phyloP scores from a whole-genome alignment of 2,888 invertebrate species.

The Dilophus febrilis region DNA sequence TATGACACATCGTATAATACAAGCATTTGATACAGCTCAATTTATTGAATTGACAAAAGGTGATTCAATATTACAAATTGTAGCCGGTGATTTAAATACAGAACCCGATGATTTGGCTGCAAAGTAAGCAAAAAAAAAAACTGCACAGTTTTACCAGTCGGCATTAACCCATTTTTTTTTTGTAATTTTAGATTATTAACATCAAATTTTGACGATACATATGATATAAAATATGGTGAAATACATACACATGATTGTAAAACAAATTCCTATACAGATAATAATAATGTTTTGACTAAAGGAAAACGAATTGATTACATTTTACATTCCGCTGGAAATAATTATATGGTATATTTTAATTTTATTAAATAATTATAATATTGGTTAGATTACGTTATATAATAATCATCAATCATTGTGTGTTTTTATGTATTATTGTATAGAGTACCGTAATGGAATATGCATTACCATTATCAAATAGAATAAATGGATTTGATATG shows the following conservation, averaged over 20 bases:
- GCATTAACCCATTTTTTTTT: neutral
- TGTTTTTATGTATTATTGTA: conserved; percentile 18
- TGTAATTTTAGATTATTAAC: conserved; percentile 31
- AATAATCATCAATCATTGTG: neutral
- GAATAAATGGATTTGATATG: conserved; percentile 50
- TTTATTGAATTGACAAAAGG: conserved; percentile 74
- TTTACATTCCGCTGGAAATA: conserved; percentile 38
- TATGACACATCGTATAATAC: conserved; percentile 76
- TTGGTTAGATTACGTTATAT: neutral
- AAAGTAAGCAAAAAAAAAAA: conserved; percentile 34
- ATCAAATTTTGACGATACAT: conserved; percentile 37
- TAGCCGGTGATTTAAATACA: conserved; percentile 91
- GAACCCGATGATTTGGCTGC: conserved; percentile 74
- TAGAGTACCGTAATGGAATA: conserved; percentile 38
- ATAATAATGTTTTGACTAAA: conserved; percentile 36
- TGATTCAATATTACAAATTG: conserved; percentile 61
- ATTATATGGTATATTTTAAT: conserved; percentile 7
- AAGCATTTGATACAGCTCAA: conserved; percentile 89
- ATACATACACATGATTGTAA: conserved; percentile 62
- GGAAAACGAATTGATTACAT: conserved; percentile 92
- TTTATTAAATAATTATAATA: neutral
- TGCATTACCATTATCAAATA: conserved; percentile 51
- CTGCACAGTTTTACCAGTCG: neutral
- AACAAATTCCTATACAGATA: conserved; percentile 66
- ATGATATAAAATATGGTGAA: conserved; percentile 16